A percentile compares a stretch with the other conserved stretches of the same genome.
Evolutionary conservation across 2,113 vertebrate species (phyloP).

Genomic region (Peucedramus taeniatus): DNA sequence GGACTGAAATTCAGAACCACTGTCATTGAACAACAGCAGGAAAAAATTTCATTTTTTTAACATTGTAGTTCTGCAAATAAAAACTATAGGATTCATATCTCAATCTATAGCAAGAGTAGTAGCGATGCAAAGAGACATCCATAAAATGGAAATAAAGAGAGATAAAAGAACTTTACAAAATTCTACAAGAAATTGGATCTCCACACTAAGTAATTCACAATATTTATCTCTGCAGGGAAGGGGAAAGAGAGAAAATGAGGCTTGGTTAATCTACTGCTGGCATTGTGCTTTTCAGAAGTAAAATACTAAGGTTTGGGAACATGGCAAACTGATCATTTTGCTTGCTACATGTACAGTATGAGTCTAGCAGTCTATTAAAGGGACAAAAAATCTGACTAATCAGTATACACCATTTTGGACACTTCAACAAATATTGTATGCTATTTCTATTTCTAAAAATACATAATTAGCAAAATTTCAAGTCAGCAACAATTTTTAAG

Average conservation of each 20-base stretch:
- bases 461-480: neutral
- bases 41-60: neutral
- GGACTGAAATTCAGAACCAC: neutral
- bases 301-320: neutral
- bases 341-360: neutral
- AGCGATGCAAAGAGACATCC: neutral
- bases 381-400: neutral
- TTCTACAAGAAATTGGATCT: neutral
- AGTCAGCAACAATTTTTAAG: neutral
- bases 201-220: neutral
- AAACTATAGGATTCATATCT: neutral
- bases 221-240: neutral
- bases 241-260: neutral
- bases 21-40: neutral
- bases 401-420: neutral
- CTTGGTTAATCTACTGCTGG: neutral
- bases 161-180: neutral
- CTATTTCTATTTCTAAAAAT: conserved; percentile 14
- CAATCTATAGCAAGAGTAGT: neutral
- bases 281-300: neutral
- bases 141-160: neutral
- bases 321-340: neutral
- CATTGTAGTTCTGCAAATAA: neutral
- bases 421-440: neutral
- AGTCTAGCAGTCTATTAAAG: neutral